phyloP scores from a whole-genome alignment of 2,113 vertebrate species.

The Plecturocebus donacophilus region DNA sequence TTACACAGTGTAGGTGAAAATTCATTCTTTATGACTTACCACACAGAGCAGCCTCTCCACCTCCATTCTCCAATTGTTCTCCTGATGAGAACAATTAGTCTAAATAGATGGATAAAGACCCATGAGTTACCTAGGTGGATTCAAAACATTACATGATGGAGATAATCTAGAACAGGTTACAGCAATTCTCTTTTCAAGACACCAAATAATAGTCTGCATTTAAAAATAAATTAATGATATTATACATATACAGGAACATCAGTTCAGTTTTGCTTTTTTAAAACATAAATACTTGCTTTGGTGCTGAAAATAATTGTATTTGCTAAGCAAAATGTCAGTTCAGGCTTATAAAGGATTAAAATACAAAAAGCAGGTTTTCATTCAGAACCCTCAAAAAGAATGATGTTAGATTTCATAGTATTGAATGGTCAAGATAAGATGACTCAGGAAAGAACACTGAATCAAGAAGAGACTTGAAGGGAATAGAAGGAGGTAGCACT shows the following conservation, averaged over 20 bases:
- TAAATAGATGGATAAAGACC: neutral
- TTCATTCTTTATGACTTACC: neutral
- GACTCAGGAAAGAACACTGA: neutral
- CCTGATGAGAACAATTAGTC: neutral
- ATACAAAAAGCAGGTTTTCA: neutral
- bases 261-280: neutral
- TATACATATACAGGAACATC: neutral
- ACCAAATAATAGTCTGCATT: neutral
- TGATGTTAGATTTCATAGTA: neutral
- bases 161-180: neutral
- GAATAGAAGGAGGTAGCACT: neutral
- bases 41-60: neutral
- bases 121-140: accelerated
- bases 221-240: neutral
- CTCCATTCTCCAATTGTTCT: neutral
- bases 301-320: neutral
- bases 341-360: neutral
- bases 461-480: neutral
- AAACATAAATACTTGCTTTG: neutral
- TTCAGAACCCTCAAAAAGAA: neutral
- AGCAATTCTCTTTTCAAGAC: neutral
- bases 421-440: constrained; percentile 16
- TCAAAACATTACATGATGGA: neutral
- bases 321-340: neutral
- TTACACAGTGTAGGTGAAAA: neutral